Evolutionary conservation across 2,797 vertebrate species (phyloP), one percentile per base, ranked within the genome.

Genomic region (Lycodopsis pacificus): DNA sequence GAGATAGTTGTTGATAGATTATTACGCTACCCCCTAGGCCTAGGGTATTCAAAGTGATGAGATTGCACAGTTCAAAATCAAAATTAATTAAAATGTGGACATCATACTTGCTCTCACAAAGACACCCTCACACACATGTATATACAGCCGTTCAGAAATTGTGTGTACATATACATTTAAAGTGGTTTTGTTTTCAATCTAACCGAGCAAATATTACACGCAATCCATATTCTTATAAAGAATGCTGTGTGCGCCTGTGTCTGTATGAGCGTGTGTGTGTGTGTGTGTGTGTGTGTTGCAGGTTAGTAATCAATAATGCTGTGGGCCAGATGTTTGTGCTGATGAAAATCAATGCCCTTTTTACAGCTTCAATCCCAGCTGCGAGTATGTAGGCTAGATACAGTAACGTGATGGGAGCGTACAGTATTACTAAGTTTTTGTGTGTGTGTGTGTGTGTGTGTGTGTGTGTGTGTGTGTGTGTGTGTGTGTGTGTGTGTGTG

Each of bases 281-380:
- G 15, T 68, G 65, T 40, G 49, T 19, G 19, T 48, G n/a, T 63
- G 51, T 76, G 44, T 42, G 48, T 71, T 65, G 20, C 63, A 65
- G 74, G 61, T 69, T 75, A 56, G 77, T 71, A 91, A 93, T 94
- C 91, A 72, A 92, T 92, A 88, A 51, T 12, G 61, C 67, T 84
- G 77, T 83, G 72, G 76, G 86, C 81, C 84, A 87, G 83, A 88
- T 90, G 82, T 92, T 87, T 79, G 81, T 63, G 42, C 69, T 81
- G 82, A 83, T 81, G 48, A 86, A 93, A 93, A 91, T 94, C 91
- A 84, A 93, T 94, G 72, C 6, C 38, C 57, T 58, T 82, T 90
- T 79, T 85, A 81, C 64, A 71, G 80, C 66, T 79, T 72, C 81
- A 38, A 73, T 69, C 34, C 32, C 22, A 64, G 82, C 67, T 77